These are phyloP conservation scores for Axinella damicornis DNA, from an alignment of 37 sponge, comb jelly and placozoan species.

Conservation along the genomic window DNA sequence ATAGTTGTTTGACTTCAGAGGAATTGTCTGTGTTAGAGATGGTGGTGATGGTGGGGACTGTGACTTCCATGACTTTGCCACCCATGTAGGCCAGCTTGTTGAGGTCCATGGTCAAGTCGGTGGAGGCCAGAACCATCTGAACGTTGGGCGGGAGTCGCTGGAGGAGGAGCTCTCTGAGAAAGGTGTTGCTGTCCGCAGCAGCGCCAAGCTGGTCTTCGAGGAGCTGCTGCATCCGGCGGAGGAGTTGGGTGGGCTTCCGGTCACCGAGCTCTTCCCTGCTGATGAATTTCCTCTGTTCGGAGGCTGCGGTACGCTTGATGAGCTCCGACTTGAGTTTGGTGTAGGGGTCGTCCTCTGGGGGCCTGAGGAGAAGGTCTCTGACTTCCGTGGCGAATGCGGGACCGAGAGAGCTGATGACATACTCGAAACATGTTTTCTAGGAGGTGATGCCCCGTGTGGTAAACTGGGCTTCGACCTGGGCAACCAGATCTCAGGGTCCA, in stretches of 20 bases:
- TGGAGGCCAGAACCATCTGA: conserved; percentile 45
- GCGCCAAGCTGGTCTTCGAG: conserved; percentile 51
- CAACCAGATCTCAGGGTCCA: conserved; percentile 70
- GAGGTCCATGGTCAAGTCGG: conserved; percentile 11
- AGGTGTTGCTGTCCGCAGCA: background rate
- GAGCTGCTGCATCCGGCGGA: conserved; percentile 67
- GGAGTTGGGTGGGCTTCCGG: conserved; percentile 67
- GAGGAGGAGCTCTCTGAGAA: conserved; percentile 46
- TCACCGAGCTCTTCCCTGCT: conserved; percentile 56
- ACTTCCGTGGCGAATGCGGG: background rate
- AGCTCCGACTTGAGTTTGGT: conserved; percentile 34
- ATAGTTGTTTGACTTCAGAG: conserved; percentile 37
- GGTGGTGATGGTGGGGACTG: too few relatives aligned
- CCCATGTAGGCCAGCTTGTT: conserved; percentile 45
- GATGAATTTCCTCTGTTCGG: too few relatives aligned
- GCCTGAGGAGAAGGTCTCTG: conserved; percentile 47
- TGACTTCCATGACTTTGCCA: conserved; percentile 43
- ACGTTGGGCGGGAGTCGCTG: conserved; percentile 42
- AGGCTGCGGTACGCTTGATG: background rate
- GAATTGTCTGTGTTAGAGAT: background rate
- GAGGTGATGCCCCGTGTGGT: conserved; percentile 19
- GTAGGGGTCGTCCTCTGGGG: conserved; percentile 23
- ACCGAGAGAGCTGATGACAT: too few relatives aligned
- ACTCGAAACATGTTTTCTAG: too few relatives aligned
- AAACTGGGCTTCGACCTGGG: conserved; percentile 78